phyloP scores from a whole-genome alignment of 2,888 invertebrate genomes.

The Autographa gamma region DNA sequence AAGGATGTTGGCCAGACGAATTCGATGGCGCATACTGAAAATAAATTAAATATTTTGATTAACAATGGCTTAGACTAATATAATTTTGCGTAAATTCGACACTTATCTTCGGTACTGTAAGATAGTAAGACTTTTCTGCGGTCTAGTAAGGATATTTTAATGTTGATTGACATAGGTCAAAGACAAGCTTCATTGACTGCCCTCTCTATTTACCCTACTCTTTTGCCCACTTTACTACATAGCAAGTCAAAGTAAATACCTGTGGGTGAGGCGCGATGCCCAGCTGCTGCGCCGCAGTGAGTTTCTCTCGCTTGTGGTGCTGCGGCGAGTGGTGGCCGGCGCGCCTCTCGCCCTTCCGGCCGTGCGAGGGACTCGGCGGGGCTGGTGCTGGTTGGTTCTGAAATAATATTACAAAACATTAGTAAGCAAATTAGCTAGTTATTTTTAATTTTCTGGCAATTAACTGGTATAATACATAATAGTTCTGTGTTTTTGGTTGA shows the following conservation, averaged over 20 bases:
- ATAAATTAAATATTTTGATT: conserved; percentile 25
- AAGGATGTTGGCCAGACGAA: conserved; percentile 79
- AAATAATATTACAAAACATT: too few species aligned
- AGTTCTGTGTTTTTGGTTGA: too few species aligned
- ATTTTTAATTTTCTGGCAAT: too few species aligned
- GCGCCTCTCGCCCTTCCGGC: conserved; percentile 81
- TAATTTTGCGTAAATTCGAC: too few species aligned
- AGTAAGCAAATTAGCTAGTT: too few species aligned
- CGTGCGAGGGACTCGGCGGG: conserved; percentile 84
- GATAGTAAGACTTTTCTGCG: too few species aligned
- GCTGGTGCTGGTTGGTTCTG: conserved; percentile 80
- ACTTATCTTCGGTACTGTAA: too few species aligned
- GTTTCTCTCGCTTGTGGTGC: conserved; percentile 84
- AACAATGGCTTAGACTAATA: too few species aligned
- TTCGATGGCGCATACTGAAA: conserved; percentile 79
- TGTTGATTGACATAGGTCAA: too few species aligned
- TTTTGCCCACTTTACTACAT: background rate
- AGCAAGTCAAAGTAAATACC: conserved; percentile 58
- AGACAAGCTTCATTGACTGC: too few species aligned
- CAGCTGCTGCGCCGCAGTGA: conserved; percentile 85
- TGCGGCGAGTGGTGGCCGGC: conserved; percentile 85
- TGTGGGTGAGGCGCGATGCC: conserved; percentile 85
- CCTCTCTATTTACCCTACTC: background rate
- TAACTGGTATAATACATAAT: too few species aligned
- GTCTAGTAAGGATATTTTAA: too few species aligned